Evolutionary conservation across 2,888 invertebrate genomes (phyloP).

Genomic region (Pandemis corylana): DNA sequence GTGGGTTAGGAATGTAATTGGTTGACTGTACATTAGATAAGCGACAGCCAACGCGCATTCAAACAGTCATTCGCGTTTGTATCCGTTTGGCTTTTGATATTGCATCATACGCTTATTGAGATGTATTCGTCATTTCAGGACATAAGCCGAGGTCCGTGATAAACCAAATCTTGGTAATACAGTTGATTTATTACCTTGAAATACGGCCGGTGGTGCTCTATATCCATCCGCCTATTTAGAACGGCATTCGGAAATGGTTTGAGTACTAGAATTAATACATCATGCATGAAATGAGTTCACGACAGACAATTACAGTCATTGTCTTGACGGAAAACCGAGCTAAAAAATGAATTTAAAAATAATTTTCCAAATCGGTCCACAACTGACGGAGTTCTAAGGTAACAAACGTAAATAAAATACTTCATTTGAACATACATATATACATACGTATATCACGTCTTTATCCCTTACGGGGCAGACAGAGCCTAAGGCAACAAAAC

Average conservation of each 20-base stretch:
- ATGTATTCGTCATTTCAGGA: neutral
- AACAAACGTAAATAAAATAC: too few species aligned
- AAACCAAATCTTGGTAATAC: constrained; percentile 9
- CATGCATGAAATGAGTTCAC: neutral
- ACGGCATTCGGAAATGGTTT: neutral
- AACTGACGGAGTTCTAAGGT: too few species aligned
- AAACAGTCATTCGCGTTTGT: neutral
- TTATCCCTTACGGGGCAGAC: too few species aligned
- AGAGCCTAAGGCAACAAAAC: too few species aligned
- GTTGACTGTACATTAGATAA: too few species aligned
- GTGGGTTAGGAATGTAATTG: too few species aligned
- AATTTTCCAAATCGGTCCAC: too few species aligned
- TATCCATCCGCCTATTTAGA: constrained; percentile 10
- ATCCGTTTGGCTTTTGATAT: neutral
- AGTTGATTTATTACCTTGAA: constrained; percentile 11
- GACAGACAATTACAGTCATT: neutral
- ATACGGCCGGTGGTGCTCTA: constrained; percentile 2
- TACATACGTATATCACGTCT: too few species aligned
- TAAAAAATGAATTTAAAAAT: too few species aligned
- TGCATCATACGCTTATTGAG: constrained; percentile 2
- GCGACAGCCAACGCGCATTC: neutral
- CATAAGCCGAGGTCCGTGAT: constrained; percentile 3
- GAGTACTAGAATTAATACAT: neutral
- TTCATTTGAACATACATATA: too few species aligned
- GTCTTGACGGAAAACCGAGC: neutral